These are phyloP conservation scores for Clusia tigrina DNA, from an alignment of 2,888 invertebrate genomes.

Conservation along the genomic window DNA sequence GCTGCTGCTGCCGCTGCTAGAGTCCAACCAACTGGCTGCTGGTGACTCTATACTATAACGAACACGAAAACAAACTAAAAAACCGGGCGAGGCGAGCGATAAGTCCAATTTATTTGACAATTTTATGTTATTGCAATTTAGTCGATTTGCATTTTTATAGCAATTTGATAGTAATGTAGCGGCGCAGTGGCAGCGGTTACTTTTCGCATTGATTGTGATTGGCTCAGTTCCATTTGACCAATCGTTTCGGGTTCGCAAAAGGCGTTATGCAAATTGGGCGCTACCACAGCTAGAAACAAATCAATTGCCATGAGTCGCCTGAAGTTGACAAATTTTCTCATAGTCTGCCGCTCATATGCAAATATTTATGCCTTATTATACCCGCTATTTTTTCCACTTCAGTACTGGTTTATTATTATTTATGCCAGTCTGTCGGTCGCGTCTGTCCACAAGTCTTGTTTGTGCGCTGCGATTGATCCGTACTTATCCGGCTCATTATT, in stretches of 20 bases:
- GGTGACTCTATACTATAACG: slow-evolving; percentile 10
- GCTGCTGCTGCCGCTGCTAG: not conserved
- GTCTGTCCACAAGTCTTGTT: not conserved
- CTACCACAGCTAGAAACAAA: not conserved
- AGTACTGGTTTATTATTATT: too few species aligned
- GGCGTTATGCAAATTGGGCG: slow-evolving; percentile 1
- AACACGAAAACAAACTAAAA: slow-evolving; percentile 12
- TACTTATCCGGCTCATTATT: not conserved
- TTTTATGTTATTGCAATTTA: slow-evolving; percentile 39
- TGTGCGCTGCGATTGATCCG: not conserved
- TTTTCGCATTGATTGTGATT: slow-evolving; percentile 30
- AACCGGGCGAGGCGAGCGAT: too few species aligned
- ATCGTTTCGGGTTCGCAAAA: not conserved
- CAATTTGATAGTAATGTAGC: slow-evolving; percentile 2
- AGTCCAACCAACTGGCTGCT: not conserved
- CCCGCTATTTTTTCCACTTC: not conserved
- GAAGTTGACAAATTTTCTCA: slow-evolving; percentile 2
- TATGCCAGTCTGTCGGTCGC: not conserved
- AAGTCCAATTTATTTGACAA: slow-evolving; percentile 43
- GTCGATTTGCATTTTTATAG: slow-evolving; percentile 17
- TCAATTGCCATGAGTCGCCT: not conserved
- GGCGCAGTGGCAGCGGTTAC: slow-evolving; percentile 14
- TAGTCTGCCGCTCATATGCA: not conserved
- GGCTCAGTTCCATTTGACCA: slow-evolving; percentile 19
- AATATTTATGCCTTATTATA: not conserved